Evolutionary conservation across 2,888 invertebrate genomes (phyloP).

Genomic region (Cerceris ruficornis): DNA sequence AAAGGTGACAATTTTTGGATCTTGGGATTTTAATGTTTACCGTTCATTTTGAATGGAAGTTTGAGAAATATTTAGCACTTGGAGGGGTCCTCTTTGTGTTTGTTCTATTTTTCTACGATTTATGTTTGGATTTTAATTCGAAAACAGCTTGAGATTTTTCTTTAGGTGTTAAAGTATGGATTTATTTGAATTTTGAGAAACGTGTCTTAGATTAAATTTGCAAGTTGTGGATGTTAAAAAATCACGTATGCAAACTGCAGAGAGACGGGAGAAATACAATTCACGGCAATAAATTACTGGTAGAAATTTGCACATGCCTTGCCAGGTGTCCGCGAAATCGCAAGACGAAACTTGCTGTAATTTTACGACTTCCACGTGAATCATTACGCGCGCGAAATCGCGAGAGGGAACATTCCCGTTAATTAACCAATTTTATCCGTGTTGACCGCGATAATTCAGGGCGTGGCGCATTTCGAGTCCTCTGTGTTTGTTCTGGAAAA

Average conservation of each 20-base stretch:
- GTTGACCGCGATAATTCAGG: constrained; percentile 18
- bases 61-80: too few relatives aligned
- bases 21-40: too few relatives aligned
- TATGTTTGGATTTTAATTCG: too few relatives aligned
- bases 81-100: too few relatives aligned
- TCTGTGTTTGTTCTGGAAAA: constrained; percentile 18
- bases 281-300: not conserved
- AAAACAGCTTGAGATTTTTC: not conserved
- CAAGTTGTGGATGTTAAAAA: too few relatives aligned
- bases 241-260: not conserved
- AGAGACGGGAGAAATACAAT: not conserved
- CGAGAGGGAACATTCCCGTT: constrained; percentile 21
- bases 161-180: not conserved
- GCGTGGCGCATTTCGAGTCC: constrained; percentile 10
- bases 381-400: constrained; percentile 13
- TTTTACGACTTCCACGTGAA: constrained; percentile 11
- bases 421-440: constrained; percentile 28
- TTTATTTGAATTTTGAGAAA: not conserved
- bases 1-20: too few relatives aligned
- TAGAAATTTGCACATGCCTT: not conserved
- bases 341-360: not conserved
- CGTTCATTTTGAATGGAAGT: too few relatives aligned
- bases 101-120: too few relatives aligned
- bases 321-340: not conserved
- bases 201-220: not conserved